Evolutionary conservation across 2,888 invertebrate species (phyloP).

Genomic region (Mystacides longicornis): DNA sequence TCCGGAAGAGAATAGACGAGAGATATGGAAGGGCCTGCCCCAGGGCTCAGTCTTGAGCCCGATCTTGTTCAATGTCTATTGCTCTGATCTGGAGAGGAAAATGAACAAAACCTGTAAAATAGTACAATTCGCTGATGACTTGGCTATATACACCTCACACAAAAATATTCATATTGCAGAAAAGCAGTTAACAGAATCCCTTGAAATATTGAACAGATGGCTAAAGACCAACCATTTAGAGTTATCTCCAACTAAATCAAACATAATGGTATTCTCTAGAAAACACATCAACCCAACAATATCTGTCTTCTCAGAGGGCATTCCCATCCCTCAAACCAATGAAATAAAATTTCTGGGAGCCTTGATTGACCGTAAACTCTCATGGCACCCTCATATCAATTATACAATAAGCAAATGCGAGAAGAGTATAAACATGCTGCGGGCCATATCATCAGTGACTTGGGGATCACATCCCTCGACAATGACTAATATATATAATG

Average conservation of each 20-base stretch:
- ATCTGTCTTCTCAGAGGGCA: not conserved
- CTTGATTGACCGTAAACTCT: not conserved
- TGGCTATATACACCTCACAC: not conserved
- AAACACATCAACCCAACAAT: not conserved
- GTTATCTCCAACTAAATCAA: not conserved
- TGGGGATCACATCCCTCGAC: slow-evolving; percentile 1
- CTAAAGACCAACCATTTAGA: not conserved
- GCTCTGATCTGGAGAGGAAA: not conserved
- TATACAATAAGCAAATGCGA: not conserved
- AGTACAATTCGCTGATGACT: not conserved
- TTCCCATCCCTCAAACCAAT: not conserved
- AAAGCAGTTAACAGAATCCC: not conserved
- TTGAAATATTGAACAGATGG: not conserved
- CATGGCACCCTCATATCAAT: not conserved
- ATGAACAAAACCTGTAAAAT: not conserved
- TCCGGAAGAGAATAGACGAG: no score
- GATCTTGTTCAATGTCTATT: not conserved
- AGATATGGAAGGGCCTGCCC: not conserved
- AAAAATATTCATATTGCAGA: not conserved
- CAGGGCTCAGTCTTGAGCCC: not conserved
- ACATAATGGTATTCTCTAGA: not conserved
- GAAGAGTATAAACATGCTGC: not conserved
- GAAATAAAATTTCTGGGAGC: not conserved
- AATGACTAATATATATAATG: not conserved
- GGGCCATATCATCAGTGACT: not conserved